Conservation (phyloP, 2,797 vertebrate genomes). For the Sebastes miniatus region DNA sequence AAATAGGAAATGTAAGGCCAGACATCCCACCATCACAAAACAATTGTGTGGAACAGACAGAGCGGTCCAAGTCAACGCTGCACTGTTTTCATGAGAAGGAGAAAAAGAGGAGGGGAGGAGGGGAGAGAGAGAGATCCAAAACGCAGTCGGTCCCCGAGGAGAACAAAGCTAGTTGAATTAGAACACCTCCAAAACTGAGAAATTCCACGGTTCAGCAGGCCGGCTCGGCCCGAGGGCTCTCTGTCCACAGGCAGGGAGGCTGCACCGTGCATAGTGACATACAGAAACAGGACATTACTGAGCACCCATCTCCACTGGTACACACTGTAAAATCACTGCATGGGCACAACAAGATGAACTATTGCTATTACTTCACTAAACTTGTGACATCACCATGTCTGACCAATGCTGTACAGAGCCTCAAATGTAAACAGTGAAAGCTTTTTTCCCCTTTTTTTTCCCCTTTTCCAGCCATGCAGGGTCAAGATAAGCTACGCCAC, state of each 20-base stretch:
- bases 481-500: constrained; percentile 71
- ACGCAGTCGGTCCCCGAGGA: constrained; percentile 52
- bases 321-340: constrained; percentile 50
- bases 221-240: constrained; percentile 62
- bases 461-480: constrained; percentile 68
- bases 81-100: constrained; percentile 50
- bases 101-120: no score
- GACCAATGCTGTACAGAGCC: constrained; percentile 72
- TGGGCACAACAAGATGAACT: constrained; percentile 47
- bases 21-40: constrained; percentile 75
- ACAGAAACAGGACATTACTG: constrained; percentile 50
- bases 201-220: constrained; percentile 69
- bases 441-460: neutral
- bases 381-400: constrained; percentile 75
- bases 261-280: constrained; percentile 33
- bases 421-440: constrained; percentile 65
- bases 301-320: constrained; percentile 44
- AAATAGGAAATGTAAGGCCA: constrained; percentile 77
- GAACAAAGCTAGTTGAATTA: constrained; percentile 70
- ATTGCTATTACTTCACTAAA: constrained; percentile 47
- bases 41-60: constrained; percentile 68
- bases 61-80: constrained; percentile 58
- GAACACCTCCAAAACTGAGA: constrained; percentile 73
- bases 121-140: constrained; percentile 31
- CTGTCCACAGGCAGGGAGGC: constrained; percentile 53